phyloP scores from a whole-genome alignment of 2,113 vertebrate species.

The Origma solitaria region DNA sequence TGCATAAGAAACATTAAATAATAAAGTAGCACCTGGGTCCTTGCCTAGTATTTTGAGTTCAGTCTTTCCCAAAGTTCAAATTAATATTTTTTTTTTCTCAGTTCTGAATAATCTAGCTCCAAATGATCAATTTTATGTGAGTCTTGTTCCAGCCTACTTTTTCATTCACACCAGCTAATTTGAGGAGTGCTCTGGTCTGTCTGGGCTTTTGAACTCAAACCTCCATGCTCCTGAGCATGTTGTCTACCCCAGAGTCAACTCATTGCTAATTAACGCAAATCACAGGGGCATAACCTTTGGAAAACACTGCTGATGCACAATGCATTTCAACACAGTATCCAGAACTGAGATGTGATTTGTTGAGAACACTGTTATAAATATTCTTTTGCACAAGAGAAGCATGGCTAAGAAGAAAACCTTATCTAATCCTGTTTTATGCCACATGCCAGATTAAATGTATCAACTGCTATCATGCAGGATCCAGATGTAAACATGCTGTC shows the following conservation, averaged over 20 bases:
- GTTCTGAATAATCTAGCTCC: not conserved
- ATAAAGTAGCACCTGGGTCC: not conserved
- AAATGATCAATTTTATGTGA: not conserved
- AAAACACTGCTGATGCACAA: not conserved
- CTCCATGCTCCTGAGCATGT: not conserved
- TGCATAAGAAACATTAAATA: not conserved
- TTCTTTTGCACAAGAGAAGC: not conserved
- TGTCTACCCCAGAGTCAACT: not conserved
- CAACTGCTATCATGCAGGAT: slow-evolving; percentile 4
- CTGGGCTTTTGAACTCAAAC: not conserved
- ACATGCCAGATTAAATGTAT: slow-evolving; percentile 3
- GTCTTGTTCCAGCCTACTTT: not conserved
- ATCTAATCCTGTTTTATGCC: slow-evolving; percentile 28
- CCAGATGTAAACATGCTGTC: slow-evolving; percentile 17
- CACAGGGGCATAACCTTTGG: not conserved
- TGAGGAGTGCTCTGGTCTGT: not conserved
- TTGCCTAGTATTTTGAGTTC: not conserved
- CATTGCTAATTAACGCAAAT: not conserved
- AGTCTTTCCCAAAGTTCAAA: not conserved
- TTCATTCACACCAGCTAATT: not conserved
- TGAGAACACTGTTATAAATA: not conserved
- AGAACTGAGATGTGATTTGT: not conserved
- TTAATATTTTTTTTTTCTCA: not conserved
- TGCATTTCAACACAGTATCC: not conserved
- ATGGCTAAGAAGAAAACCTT: slow-evolving; percentile 13